These are phyloP conservation scores for Poecilia gillii DNA, from an alignment of 2,797 vertebrate species.

Conservation along the genomic window DNA sequence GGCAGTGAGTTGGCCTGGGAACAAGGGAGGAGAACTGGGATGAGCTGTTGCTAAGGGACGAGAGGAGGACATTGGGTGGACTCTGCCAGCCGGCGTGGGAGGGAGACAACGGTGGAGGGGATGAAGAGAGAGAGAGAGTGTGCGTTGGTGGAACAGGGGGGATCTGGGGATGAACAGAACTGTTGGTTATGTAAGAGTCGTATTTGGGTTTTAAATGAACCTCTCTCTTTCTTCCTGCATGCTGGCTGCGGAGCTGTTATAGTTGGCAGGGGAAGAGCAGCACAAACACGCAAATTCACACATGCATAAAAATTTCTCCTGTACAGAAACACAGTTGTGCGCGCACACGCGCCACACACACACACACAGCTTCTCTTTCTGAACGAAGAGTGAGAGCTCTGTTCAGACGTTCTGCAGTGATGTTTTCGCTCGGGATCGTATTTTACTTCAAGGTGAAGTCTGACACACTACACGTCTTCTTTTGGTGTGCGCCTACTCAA, in stretches of 20 bases:
- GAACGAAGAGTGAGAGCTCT: slow-evolving; percentile 44
- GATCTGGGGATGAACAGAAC: slow-evolving; percentile 70
- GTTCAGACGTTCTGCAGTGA: slow-evolving; percentile 29
- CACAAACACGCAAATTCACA: slow-evolving; percentile 59
- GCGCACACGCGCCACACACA: slow-evolving; percentile 21
- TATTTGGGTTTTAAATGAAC: slow-evolving; percentile 80
- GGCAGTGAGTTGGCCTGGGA: slow-evolving; percentile 56
- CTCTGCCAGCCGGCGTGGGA: slow-evolving; percentile 66
- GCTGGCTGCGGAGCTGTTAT: slow-evolving; percentile 77
- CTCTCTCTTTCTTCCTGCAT: slow-evolving; percentile 76
- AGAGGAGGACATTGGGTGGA: slow-evolving; percentile 70
- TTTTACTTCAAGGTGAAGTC: slow-evolving; percentile 17
- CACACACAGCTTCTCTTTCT: slow-evolving; percentile 53
- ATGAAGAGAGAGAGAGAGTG: slow-evolving; percentile 57
- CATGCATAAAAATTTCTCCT: slow-evolving; percentile 45
- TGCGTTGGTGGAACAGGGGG: slow-evolving; percentile 60
- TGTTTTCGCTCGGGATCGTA: slow-evolving; percentile 25
- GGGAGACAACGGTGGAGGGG: slow-evolving; percentile 50
- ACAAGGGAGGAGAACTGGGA: slow-evolving; percentile 65
- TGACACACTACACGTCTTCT: slow-evolving; percentile 1
- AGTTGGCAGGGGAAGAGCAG: slow-evolving; percentile 75
- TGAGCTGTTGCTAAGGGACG: slow-evolving; percentile 75
- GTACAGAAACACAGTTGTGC: slow-evolving; percentile 32
- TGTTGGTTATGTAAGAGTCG: slow-evolving; percentile 78
- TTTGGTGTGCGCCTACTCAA: slow-evolving; percentile 9